Evolutionary conservation across 1,140 invertebrate genomes (phyloP).

Genomic region (Drosophila bocki): DNA sequence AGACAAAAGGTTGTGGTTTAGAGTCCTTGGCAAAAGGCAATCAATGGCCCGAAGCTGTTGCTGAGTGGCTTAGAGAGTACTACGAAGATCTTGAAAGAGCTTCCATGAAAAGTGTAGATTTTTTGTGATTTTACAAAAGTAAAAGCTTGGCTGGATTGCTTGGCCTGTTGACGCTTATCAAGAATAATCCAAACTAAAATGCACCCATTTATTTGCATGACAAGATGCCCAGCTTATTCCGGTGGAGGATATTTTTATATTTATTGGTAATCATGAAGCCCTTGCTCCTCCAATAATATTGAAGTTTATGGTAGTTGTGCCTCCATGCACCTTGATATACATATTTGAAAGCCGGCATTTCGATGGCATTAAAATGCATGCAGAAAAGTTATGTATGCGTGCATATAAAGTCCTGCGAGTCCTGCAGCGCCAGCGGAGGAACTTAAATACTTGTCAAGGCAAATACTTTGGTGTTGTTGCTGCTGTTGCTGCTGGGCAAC

Average conservation of each 20-base stretch:
- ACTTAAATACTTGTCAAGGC: constrained; percentile 76
- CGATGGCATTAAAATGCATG: constrained; percentile 61
- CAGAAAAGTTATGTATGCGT: constrained; percentile 49
- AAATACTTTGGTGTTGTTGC: constrained; percentile 59
- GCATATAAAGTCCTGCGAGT: constrained; percentile 23
- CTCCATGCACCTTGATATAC: constrained; percentile 22
- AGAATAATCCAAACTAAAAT: not conserved
- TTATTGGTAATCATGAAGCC: constrained; percentile 13
- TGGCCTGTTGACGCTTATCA: not conserved
- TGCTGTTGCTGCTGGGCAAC: constrained; percentile 43
- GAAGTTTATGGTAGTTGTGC: constrained; percentile 21
- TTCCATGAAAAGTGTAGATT: not conserved
- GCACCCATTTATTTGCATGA: constrained; percentile 11
- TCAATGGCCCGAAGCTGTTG: constrained; percentile 39
- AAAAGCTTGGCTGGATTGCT: not conserved
- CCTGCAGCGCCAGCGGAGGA: constrained; percentile 18
- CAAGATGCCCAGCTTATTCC: constrained; percentile 2
- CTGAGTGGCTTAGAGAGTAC: constrained; percentile 22
- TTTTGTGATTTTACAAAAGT: not conserved
- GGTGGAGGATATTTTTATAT: constrained; percentile 1
- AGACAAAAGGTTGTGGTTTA: constrained; percentile 48
- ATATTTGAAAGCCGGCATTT: constrained; percentile 33
- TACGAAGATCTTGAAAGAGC: not conserved
- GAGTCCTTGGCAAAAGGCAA: constrained; percentile 37
- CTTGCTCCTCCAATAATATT: constrained; percentile 19